phyloP scores from a whole-genome alignment of 2,888 invertebrate species.

The Sinotaia quadrata region DNA sequence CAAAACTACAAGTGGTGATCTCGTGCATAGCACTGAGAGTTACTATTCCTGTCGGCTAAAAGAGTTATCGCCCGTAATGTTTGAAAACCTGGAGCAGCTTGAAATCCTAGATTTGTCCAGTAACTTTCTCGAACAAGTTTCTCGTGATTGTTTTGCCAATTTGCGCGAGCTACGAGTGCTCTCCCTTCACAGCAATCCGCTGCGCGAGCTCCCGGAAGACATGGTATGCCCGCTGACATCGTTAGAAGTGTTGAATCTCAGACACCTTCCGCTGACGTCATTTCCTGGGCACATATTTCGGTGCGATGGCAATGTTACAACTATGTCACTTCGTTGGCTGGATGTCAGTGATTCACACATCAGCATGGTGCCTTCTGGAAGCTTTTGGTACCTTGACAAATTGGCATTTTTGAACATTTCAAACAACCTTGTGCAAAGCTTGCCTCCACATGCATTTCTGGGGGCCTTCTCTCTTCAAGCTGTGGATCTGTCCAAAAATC shows the following conservation, averaged over 20 bases:
- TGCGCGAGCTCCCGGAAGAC: conserved; percentile 17
- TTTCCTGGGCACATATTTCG: conserved; percentile 22
- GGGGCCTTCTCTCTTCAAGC: conserved; percentile 17
- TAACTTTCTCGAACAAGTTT: conserved; percentile 15
- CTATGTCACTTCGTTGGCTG: conserved; percentile 8
- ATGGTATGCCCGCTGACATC: conserved; percentile 18
- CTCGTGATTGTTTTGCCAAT: background rate
- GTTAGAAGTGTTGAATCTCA: conserved; percentile 23
- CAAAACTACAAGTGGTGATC: background rate
- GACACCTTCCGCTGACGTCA: conserved; percentile 1
- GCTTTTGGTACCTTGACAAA: conserved; percentile 15
- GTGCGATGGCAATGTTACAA: conserved; percentile 13
- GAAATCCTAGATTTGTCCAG: conserved; percentile 24
- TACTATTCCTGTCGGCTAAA: conserved; percentile 23
- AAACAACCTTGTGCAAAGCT: conserved; percentile 12
- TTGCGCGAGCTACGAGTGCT: conserved; percentile 18
- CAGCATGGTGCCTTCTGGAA: conserved; percentile 8
- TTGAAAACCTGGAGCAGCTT: conserved; percentile 13
- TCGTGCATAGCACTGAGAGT: background rate
- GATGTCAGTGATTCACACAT: conserved; percentile 20
- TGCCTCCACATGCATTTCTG: conserved; percentile 21
- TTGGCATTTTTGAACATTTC: conserved; percentile 27
- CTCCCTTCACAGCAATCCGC: conserved; percentile 19
- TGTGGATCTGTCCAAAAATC: conserved; percentile 13
- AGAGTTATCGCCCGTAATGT: conserved; percentile 14